Evolutionary conservation across 2,888 invertebrate species (phyloP), one percentile per base, ranked within the genome.

Genomic region (Sthenelais limicola): DNA sequence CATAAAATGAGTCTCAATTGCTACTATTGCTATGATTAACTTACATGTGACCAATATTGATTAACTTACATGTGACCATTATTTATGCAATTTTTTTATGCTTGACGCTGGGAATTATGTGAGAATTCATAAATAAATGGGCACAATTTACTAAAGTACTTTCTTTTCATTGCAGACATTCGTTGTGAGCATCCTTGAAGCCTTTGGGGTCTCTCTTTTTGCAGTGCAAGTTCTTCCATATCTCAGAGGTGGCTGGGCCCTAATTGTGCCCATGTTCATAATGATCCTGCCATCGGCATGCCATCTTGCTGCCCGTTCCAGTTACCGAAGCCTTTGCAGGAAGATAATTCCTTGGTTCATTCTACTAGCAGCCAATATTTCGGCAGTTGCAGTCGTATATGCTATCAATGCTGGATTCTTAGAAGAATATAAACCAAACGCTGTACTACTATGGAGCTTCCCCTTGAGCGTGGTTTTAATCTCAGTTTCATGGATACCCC

Each of bases 221-320:
- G 26, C 43, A 43, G n/a, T 62, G 7, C 38, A 62, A 35, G 62
- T 62, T 15, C 38, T 62, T 1, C 62, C 62, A n/a, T 5, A n/a
- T 1, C 1, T 62, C 21, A 15, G 43, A 2, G 5, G 24, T 7
- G 21, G 24, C 38, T 62, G 62, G 62, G 24, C 24, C n/a, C 35
- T 62, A 12, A 2, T 62, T 7, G 21, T 62, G 2, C 62, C 62
- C 1, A 9, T 43, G 26, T 43, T 62, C 21, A 38, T 35, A 35
- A 62, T 62, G 62, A 15, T 62, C 38, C 21, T 62, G 4, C 62
- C 62, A 3, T 62, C 62, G 21, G 4, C 7, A 7, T 24, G 9
- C 35, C 35, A 43, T 15, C 62, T 62, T n/a, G 4, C 7, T 28
- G 9, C 35, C 5, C n/a, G 21, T 9, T 38, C 35, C 62, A 3